phyloP scores from a whole-genome alignment of 1,140 invertebrate species.

The Euglossa dilemma region DNA sequence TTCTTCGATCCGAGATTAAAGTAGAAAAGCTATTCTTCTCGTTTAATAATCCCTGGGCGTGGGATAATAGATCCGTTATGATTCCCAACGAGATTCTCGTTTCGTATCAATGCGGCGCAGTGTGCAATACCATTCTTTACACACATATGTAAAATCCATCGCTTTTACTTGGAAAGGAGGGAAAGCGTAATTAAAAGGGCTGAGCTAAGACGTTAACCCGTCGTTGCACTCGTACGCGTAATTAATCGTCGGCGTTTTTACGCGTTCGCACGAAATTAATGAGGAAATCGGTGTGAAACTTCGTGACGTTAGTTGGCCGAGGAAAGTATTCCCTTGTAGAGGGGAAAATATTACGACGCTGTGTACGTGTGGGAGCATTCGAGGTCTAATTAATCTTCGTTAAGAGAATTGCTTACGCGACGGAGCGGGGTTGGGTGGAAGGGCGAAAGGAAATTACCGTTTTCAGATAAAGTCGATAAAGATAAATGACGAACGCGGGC shows the following conservation, averaged over 20 bases:
- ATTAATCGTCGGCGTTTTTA: background rate
- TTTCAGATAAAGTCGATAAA: slow-evolving; percentile 61
- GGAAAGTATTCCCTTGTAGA: slow-evolving; percentile 5
- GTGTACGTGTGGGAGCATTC: slow-evolving; percentile 25
- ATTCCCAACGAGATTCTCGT: too few species aligned
- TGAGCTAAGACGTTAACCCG: background rate
- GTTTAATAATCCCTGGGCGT: too few species aligned
- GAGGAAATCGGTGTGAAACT: slow-evolving; percentile 8
- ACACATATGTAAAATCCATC: too few species aligned
- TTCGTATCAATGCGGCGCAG: too few species aligned
- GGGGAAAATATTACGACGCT: slow-evolving; percentile 9
- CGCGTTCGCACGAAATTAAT: slow-evolving; percentile 6
- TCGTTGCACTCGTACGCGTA: background rate
- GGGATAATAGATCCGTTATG: too few species aligned
- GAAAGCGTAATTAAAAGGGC: background rate
- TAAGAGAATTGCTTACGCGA: slow-evolving; percentile 61
- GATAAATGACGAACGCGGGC: slow-evolving; percentile 48
- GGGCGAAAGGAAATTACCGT: slow-evolving; percentile 48
- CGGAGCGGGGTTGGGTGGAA: background rate
- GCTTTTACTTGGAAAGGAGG: background rate
- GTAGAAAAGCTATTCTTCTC: too few species aligned
- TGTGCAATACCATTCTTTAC: too few species aligned
- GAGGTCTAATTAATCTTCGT: slow-evolving; percentile 65
- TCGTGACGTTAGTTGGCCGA: slow-evolving; percentile 6
- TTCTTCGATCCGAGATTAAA: too few species aligned